A percentile compares a stretch with the other conserved stretches of the same genome.
phyloP scores from a whole-genome alignment of 30 jellyfish, hydroid and myxozoan species.

The Cassiopea andromeda region DNA sequence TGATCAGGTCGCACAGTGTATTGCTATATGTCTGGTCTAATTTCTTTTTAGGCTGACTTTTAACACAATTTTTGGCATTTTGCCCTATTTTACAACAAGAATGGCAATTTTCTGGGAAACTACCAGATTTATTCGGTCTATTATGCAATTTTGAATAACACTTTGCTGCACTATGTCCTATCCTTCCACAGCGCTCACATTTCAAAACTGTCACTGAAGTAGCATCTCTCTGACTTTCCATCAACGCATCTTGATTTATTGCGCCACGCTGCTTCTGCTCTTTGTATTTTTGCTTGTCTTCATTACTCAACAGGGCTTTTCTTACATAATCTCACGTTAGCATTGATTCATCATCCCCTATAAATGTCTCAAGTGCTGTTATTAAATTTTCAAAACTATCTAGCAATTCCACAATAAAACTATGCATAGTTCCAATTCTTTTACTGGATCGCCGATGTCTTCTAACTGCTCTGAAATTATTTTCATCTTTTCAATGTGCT shows the following conservation, averaged over 20 bases:
- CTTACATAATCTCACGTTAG: background rate
- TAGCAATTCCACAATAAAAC: background rate
- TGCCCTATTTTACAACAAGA: background rate
- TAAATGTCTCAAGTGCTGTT: background rate
- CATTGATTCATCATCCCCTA: background rate
- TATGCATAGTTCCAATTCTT: background rate
- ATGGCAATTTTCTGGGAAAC: background rate
- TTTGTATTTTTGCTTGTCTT: background rate
- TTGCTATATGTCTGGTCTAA: too few relatives aligned
- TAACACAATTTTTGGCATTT: background rate
- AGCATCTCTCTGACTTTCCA: background rate
- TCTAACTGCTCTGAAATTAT: background rate
- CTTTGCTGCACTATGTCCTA: background rate
- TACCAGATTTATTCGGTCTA: background rate
- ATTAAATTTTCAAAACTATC: background rate
- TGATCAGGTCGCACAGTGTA: too few relatives aligned
- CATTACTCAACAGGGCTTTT: background rate
- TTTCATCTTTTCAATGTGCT: background rate
- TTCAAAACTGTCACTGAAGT: background rate
- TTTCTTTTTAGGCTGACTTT: background rate
- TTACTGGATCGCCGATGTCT: background rate
- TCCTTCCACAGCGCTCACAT: background rate
- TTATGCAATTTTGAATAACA: background rate
- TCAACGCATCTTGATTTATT: background rate
- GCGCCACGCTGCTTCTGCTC: background rate